Evolutionary conservation across 1,140 invertebrate genomes (phyloP), one percentile per base, ranked within the genome.

Genomic region (Saccostrea cuccullata): DNA sequence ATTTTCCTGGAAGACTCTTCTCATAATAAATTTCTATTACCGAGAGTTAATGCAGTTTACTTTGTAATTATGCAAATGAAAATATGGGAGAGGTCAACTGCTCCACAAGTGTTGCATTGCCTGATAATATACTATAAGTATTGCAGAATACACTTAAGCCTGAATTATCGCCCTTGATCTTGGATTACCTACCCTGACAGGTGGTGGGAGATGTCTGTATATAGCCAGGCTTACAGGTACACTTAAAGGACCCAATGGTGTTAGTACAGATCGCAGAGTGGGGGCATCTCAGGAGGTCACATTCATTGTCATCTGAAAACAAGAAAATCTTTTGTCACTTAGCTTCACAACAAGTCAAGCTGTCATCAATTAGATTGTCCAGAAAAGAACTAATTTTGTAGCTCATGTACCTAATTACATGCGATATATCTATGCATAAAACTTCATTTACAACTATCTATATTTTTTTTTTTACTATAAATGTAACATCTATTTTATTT

Each of bases 261-360:
- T 94, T 93, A 4, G 60, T 85, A 88, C 93, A 94, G 20, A 84
- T 77, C 9, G 93, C 87, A 13, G 87, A 90, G 40, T 86, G 89
- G 20, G 92, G 91, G 70, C 93, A 94, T 13, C 83, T 82, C 9
- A 84, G 73, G 17, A 88, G 58, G 1, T 89, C 88, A 87, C 92
- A 93, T 87, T 93, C 93, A 91, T 93, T 84, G 84, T 93, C 91
- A 90, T 93, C 93, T 92, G 86, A 0, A 88, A 87, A 77, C n/a
- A 67, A 70, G 40, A 64, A 88, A 40, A 87, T 36, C 30, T 36
- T 36, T 1, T 85, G 47, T 55, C 58, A 60, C 4, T 60, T 36
- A 36, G 30, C 0, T 36, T 36, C 1, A 36, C 30, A 36, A 36
- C 30, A 36, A 36, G 30, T 36, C n/a, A n/a, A n/a, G 30, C 2